Evolutionary conservation across 2,797 vertebrate species (phyloP), one percentile per base, ranked within the genome.

Genomic region (Pangasius djambal): DNA sequence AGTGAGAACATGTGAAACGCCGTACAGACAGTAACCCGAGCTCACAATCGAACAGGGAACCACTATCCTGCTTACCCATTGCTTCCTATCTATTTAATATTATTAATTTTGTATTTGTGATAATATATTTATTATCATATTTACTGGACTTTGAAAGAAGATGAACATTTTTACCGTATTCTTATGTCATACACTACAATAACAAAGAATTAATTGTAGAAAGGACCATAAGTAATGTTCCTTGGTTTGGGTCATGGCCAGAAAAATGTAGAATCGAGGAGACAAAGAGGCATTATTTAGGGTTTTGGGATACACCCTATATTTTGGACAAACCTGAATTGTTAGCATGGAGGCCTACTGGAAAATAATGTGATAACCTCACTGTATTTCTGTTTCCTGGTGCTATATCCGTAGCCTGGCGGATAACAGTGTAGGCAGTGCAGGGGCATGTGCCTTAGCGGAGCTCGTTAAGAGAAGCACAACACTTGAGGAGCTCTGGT

Each of bases 401-500:
- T 37, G 40, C 31, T 28, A 63, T 88, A 6, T 88, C 1, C 87
- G 9, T 90, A 98, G 97, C 91, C 93, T 98, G 90, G 97, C 97
- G 40, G 96, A 94, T 77, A 98, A 98, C 91, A 92, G 92, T 82
- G 96, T 98, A 0, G 97, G 97, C 75, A 95, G 85, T 70, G 34
- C 40, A 72, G 97, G 97, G 87, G 96, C 97, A 0, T 90, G 84
- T 65, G 96, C 97, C 50, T 92, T 98, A 16, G 96, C 97, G 6
- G 92, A 92, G 72, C 92, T 98, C 70, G 90, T 98, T 91, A 95
- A 95, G 90, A 96, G 93, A 85, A 96, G 94, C 44, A 25, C 91
- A 4, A 93, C 94, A 0, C 93, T 98, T 81, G 90, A 95, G 74
- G 96, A 97, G 16, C 93, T 98, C 70, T 98, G 97, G 97, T 98